Percentiles rank a stretch among this genome's conserved stretches.
Evolutionary conservation across 2,113 vertebrate species (phyloP).

Genomic region (Albula goreensis): DNA sequence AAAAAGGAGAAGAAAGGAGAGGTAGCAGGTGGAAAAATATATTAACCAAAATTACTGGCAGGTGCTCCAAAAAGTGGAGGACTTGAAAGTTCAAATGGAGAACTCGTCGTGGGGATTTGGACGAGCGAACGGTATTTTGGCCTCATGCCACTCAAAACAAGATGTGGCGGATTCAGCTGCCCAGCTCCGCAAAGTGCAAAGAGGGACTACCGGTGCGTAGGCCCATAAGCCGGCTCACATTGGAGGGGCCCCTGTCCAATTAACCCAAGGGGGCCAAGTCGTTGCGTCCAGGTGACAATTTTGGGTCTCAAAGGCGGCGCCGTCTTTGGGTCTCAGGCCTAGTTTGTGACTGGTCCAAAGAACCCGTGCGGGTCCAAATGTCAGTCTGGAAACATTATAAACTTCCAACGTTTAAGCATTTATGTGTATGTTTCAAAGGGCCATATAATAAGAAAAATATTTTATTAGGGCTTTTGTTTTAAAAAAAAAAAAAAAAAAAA

Average conservation of each 20-base stretch:
- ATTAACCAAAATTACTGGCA: conserved; percentile 64
- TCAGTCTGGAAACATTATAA: background rate
- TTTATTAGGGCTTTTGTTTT: background rate
- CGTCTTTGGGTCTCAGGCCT: background rate
- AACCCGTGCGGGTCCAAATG: background rate
- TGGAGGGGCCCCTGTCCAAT: too few species aligned
- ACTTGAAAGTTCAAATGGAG: conserved; percentile 17
- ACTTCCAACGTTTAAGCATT: background rate
- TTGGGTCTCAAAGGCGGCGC: background rate
- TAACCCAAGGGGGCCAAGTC: background rate
- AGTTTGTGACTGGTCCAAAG: background rate
- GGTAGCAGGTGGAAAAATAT: conserved; percentile 52
- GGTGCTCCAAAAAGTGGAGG: conserved; percentile 54
- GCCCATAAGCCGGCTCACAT: too few species aligned
- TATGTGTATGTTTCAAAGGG: background rate
- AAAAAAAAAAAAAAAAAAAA: background rate
- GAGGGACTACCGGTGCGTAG: too few species aligned
- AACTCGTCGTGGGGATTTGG: conserved; percentile 56
- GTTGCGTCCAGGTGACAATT: background rate
- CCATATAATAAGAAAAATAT: background rate
- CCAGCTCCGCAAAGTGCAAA: conserved; percentile 41
- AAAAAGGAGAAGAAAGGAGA: conserved; percentile 15
- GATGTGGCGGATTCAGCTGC: conserved; percentile 60
- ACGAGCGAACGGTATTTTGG: conserved; percentile 63
- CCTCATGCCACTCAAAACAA: conserved; percentile 54